phyloP scores from a whole-genome alignment of 2,113 vertebrate genomes.

The Micromys minutus region DNA sequence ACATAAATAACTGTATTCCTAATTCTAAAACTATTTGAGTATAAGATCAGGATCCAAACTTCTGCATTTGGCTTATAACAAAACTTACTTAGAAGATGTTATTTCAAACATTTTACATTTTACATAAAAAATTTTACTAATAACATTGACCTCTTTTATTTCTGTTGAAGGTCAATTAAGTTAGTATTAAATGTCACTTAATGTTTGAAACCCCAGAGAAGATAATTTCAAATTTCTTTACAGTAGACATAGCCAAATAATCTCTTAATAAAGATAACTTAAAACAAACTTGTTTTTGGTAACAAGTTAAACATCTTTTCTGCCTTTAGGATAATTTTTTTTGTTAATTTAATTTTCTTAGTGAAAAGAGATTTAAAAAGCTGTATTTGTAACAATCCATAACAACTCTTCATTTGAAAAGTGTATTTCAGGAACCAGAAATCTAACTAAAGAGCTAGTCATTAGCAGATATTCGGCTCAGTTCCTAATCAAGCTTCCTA shows the following conservation, averaged over 20 bases:
- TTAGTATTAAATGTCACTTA: constrained; percentile 76
- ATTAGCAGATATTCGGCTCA: not conserved
- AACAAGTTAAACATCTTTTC: constrained; percentile 63
- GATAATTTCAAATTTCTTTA: constrained; percentile 71
- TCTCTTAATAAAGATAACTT: constrained; percentile 53
- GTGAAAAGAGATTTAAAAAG: constrained; percentile 50
- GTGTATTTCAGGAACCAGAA: not conserved
- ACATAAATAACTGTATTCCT: constrained; percentile 47
- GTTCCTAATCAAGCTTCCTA: not conserved
- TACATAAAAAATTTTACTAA: too few species aligned
- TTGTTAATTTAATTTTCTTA: constrained; percentile 9
- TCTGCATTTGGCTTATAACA: constrained; percentile 70
- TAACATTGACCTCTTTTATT: constrained; percentile 75
- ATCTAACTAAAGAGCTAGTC: not conserved
- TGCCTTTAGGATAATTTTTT: constrained; percentile 11
- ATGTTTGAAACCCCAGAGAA: constrained; percentile 70
- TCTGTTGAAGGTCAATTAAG: constrained; percentile 78
- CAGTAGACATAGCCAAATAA: constrained; percentile 60
- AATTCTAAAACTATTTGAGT: constrained; percentile 55
- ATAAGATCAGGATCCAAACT: constrained; percentile 56
- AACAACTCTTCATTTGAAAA: not conserved
- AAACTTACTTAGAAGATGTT: constrained; percentile 80
- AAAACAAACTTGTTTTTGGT: constrained; percentile 59
- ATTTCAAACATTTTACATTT: too few species aligned
- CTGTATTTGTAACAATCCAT: not conserved